Evolutionary conservation across 2,888 invertebrate genomes (phyloP).

Genomic region (Lacanobia oleracea): DNA sequence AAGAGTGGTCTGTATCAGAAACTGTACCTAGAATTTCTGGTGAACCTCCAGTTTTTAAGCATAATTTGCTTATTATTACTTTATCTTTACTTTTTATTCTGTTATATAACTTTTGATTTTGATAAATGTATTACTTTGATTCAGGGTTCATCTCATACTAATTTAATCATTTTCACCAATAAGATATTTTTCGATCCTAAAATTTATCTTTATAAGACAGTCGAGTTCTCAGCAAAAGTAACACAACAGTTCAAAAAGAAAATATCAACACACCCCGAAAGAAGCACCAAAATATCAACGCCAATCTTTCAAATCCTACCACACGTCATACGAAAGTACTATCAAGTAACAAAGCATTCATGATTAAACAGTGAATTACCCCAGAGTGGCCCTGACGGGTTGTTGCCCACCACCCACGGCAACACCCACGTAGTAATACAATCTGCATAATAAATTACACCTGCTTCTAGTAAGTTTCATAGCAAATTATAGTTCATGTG

Average conservation of each 20-base stretch:
- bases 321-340: slow-evolving; percentile 18
- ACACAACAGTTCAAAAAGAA: background rate
- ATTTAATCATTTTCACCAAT: background rate
- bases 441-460: slow-evolving; percentile 56
- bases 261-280: background rate
- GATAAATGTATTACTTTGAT: no score
- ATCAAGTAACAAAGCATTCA: slow-evolving; percentile 32
- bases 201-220: no score
- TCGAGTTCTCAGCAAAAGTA: no score
- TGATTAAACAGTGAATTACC: slow-evolving; percentile 45
- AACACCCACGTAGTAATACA: slow-evolving; percentile 25
- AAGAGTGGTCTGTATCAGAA: background rate
- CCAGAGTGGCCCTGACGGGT: slow-evolving; percentile 33
- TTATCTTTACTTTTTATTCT: no score
- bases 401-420: slow-evolving; percentile 25
- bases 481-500: slow-evolving; percentile 39
- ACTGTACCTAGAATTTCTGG: background rate
- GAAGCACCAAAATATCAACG: background rate
- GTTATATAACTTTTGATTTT: no score
- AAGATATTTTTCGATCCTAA: no score
- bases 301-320: background rate
- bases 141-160: no score
- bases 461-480: slow-evolving; percentile 34
- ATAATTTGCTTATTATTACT: background rate
- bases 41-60: background rate